These are phyloP conservation scores for Poeciliopsis gracilis DNA, from an alignment of 2,797 vertebrate genomes.

Conservation along the genomic window DNA sequence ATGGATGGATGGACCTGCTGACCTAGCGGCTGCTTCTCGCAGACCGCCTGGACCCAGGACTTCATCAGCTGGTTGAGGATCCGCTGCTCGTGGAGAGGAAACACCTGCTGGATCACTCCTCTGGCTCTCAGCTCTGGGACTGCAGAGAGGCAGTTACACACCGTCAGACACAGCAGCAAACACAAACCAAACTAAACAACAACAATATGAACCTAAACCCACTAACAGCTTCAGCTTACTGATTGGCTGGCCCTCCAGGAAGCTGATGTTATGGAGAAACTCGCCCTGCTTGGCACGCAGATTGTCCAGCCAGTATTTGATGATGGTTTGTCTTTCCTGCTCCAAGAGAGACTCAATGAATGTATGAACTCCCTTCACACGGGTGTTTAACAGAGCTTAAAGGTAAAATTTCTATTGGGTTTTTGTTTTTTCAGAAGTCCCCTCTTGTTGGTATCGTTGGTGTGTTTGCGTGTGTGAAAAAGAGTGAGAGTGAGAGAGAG, in stretches of 20 bases:
- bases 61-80: constrained; percentile 96
- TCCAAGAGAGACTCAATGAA: not conserved
- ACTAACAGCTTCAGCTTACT: constrained; percentile 79
- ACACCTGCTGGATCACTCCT: constrained; percentile 94
- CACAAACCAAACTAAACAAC: not conserved
- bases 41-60: constrained; percentile 97
- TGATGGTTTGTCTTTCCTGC: constrained; percentile 97
- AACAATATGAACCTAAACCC: not conserved
- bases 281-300: constrained; percentile 94
- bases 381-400: not conserved
- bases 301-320: constrained; percentile 96
- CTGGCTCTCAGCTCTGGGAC: constrained; percentile 92
- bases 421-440: not conserved
- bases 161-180: not conserved
- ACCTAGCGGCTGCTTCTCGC: constrained; percentile 95
- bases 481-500: not conserved
- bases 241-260: constrained; percentile 96
- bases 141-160: constrained; percentile 54
- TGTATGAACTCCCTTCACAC: not conserved
- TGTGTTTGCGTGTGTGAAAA: not conserved
- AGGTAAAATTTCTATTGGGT: not conserved
- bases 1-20: constrained; percentile 26
- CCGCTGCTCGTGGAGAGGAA: constrained; percentile 94
- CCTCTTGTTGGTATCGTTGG: not conserved
- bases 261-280: constrained; percentile 93